Evolutionary conservation across 2,888 invertebrate genomes (phyloP).

Genomic region (Tridacna crocea): DNA sequence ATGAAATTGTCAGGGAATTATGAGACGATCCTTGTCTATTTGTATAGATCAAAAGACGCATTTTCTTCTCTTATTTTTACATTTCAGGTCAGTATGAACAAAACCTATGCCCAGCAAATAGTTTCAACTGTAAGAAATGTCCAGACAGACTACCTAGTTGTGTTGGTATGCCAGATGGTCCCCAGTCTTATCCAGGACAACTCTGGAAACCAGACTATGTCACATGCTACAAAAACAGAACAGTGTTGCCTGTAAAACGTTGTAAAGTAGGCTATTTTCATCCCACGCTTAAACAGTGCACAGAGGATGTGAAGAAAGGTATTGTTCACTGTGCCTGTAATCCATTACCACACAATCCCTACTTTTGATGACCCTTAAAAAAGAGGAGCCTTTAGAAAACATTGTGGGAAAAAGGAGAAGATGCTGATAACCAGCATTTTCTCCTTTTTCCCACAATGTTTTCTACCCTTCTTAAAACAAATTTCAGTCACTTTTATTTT

Average conservation of each 20-base stretch:
- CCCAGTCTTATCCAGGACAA: constrained; percentile 47
- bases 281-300: constrained; percentile 42
- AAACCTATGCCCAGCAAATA: constrained; percentile 43
- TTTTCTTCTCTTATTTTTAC: neutral
- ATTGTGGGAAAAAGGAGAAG: neutral
- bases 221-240: constrained; percentile 61
- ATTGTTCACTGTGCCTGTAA: neutral
- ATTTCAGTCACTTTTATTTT: too few species aligned
- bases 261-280: constrained; percentile 58
- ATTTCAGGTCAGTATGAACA: constrained; percentile 62
- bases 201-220: constrained; percentile 59
- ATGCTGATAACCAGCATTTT: neutral
- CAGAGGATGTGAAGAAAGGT: constrained; percentile 46
- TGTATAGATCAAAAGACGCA: too few species aligned
- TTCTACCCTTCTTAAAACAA: neutral
- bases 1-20: too few species aligned
- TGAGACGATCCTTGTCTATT: too few species aligned
- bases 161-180: constrained; percentile 49
- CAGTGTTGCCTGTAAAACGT: constrained; percentile 43
- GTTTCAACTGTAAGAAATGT: constrained; percentile 45
- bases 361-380: too few species aligned
- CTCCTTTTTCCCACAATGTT: neutral
- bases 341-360: too few species aligned
- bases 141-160: constrained; percentile 59
- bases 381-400: neutral